Evolutionary conservation across 2,888 invertebrate genomes (phyloP).

Genomic region (Epistrophe eligans): DNA sequence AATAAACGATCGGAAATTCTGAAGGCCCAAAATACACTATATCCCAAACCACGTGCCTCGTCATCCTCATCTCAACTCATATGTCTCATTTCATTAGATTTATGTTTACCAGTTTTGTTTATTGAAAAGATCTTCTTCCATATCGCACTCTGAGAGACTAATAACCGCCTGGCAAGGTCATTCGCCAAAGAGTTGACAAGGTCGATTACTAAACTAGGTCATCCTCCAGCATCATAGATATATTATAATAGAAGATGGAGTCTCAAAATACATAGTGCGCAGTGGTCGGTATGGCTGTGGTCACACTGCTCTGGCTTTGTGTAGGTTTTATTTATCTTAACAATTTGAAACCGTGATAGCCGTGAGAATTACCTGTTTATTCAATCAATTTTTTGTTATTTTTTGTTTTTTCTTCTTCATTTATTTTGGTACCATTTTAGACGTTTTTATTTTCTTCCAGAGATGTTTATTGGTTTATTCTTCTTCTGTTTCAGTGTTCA

Average conservation of each 20-base stretch:
- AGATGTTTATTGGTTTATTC: conserved; percentile 25
- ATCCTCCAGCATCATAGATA: conserved; percentile 28
- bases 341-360: conserved; percentile 63
- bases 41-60: conserved; percentile 15
- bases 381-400: conserved; percentile 26
- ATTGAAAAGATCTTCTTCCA: conserved; percentile 28
- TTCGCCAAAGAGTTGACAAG: conserved; percentile 64
- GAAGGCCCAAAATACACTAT: conserved; percentile 18
- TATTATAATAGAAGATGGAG: not conserved
- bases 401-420: not conserved
- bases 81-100: not conserved
- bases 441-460: conserved; percentile 15
- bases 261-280: not conserved
- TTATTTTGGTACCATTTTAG: conserved; percentile 18
- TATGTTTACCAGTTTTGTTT: conserved; percentile 27
- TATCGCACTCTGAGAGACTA: conserved; percentile 28
- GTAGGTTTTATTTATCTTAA: conserved; percentile 39
- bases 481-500: not conserved
- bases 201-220: conserved; percentile 73
- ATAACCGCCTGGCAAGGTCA: conserved; percentile 56
- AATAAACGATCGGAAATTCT: conserved; percentile 8
- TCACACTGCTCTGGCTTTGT: not conserved
- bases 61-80: not conserved
- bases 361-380: conserved; percentile 71
- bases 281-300: no score